Conservation (phyloP, 2,113 vertebrate species). For the Erythrolamprus reginae region DNA sequence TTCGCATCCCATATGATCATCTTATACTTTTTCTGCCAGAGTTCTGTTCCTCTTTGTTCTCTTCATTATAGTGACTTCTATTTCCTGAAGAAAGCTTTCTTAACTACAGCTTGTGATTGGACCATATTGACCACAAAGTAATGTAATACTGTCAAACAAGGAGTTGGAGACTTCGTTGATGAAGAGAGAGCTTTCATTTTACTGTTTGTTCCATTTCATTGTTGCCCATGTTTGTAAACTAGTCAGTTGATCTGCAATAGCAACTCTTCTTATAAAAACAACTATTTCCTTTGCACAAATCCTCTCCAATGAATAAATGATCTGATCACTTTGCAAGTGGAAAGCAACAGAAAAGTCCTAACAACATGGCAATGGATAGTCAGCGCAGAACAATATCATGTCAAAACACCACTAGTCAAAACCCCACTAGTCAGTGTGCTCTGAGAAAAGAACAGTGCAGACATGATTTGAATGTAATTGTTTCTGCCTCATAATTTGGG, state of each 20-base stretch:
- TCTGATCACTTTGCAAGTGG: not conserved
- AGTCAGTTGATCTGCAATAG: not conserved
- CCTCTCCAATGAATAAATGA: not conserved
- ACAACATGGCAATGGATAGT: not conserved
- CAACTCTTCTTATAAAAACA: not conserved
- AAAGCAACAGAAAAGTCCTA: not conserved
- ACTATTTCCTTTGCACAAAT: not conserved
- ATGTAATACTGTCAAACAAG: not conserved
- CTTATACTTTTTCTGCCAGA: not conserved
- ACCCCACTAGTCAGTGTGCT: not conserved
- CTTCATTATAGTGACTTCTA: not conserved
- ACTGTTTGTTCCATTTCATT: not conserved
- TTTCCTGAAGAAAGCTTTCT: not conserved
- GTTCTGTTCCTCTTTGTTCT: not conserved
- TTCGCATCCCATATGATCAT: not conserved
- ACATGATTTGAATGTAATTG: not conserved
- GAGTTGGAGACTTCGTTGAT: not conserved
- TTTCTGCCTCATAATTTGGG: constrained; percentile 14
- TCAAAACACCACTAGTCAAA: not conserved
- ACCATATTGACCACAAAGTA: not conserved
- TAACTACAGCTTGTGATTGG: not conserved
- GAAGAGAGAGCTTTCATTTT: not conserved
- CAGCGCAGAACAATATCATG: not conserved
- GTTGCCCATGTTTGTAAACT: not conserved
- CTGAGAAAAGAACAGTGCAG: not conserved